Conservation (phyloP, 37 sponge, comb jelly and placozoan genomes). For the Oopsacas minuta region DNA sequence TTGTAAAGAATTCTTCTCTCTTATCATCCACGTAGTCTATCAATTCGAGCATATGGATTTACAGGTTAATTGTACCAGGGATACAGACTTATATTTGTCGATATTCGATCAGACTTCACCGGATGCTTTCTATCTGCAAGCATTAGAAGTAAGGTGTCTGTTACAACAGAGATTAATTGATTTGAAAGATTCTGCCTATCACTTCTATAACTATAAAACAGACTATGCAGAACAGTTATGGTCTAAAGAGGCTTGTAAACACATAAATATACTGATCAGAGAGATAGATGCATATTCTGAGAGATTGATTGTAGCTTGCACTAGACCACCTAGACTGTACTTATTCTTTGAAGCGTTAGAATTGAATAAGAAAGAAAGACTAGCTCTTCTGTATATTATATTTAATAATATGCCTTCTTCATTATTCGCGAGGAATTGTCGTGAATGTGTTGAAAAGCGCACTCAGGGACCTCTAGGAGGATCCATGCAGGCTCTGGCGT, state of each 20-base stretch:
- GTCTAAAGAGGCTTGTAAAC: background rate
- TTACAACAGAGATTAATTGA: conserved; percentile 23
- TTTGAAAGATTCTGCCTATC: conserved; percentile 25
- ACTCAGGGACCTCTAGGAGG: background rate
- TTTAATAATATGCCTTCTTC: conserved; percentile 12
- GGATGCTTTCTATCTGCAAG: conserved; percentile 28
- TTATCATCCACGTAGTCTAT: background rate
- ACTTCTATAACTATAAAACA: background rate
- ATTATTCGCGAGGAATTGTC: conserved; percentile 5
- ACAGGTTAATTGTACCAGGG: background rate
- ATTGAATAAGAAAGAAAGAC: conserved; percentile 28
- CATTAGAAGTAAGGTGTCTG: conserved; percentile 42
- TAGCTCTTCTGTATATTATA: background rate
- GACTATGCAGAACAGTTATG: background rate
- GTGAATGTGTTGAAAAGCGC: conserved; percentile 8
- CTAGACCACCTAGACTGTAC: background rate
- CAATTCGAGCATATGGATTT: background rate
- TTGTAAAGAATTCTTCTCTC: background rate
- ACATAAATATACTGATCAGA: background rate
- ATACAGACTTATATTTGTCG: background rate
- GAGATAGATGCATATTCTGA: conserved; percentile 22
- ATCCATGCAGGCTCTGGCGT: background rate
- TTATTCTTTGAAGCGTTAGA: conserved; percentile 29
- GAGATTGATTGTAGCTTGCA: background rate
- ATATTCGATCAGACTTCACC: background rate